Base-by-base conservation (phyloP, 2,113 vertebrate species). In the Cacatua alba region DNA sequence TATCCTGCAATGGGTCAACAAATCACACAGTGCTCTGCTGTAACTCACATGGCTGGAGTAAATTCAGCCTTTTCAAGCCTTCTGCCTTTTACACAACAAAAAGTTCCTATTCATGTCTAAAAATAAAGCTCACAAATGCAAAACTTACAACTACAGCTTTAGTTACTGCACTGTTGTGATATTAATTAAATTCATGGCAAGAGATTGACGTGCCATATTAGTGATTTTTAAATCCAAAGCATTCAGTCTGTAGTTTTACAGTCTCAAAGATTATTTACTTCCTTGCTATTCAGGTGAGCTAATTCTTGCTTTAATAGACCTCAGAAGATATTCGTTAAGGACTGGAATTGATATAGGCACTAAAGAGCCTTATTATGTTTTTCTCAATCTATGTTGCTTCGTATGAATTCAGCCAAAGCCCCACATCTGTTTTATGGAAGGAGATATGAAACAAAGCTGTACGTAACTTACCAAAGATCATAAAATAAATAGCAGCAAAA, bases 161-260 rank as follows among this genome's bases (percentile, higher is more conserved):
- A 83, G 51, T 53, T 92, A 77, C 33, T 77, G 76, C 63, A 51
- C 46, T 90, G 59, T 80, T 95, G 37, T 86, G 37, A 90, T 52
- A 94, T 63, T 85, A 91, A 92, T 71, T 91, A 93, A 93, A 88
- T 93, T 74, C 90, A 39, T 74, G 51, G 67, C 75, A 95, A 82
- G 79, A 64, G 93, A 77, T 17, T 71, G 52, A 63, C 76, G 63
- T 11, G 55, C 53, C 37, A 88, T n/a, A 72, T 15, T 74, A 77
- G 75, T 39, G 80, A 51, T 70, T 90, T 95, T 93, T 94, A 59
- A 90, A 35, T 78, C 25, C 75, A 94, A 90, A 86, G 71, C 46
- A 63, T 82, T 82, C 46, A 65, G 63, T n/a, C 63, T 74, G 78
- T 75, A 82, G 37, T 71, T 95, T 94, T 80, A 79, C 31, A 70